phyloP scores from a whole-genome alignment of 2,113 vertebrate genomes.

The Xenus cinereus region DNA sequence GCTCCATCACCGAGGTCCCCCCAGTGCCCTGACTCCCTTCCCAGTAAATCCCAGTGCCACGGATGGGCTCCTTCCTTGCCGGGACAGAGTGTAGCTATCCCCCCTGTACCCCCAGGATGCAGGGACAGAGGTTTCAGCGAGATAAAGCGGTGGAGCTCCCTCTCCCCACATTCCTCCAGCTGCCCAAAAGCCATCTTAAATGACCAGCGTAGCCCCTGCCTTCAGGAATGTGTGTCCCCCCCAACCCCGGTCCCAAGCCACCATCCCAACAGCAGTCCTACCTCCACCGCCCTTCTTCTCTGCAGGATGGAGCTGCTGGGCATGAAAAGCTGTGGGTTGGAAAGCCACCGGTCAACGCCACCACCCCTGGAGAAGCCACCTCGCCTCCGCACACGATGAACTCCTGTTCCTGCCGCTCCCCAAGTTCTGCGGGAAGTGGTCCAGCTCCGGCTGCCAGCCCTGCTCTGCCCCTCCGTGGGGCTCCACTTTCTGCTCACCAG shows the following conservation, averaged over 20 bases:
- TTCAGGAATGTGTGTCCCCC: background rate
- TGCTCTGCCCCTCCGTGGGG: background rate
- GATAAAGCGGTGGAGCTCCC: fast-evolving
- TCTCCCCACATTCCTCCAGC: background rate
- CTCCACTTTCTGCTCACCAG: background rate
- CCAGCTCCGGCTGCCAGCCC: background rate
- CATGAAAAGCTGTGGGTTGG: fast-evolving
- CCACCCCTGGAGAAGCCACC: background rate
- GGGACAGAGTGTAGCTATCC: background rate
- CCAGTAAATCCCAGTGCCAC: background rate
- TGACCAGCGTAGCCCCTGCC: background rate
- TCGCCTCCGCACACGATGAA: background rate
- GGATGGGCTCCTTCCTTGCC: background rate
- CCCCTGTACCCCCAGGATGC: fast-evolving
- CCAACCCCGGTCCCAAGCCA: fast-evolving
- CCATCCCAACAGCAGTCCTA: fast-evolving
- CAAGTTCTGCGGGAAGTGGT: background rate
- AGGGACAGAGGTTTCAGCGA: background rate
- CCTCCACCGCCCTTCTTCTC: fast-evolving
- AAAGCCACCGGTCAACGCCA: background rate
- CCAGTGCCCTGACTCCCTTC: background rate
- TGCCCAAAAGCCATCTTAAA: background rate
- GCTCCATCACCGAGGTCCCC: background rate
- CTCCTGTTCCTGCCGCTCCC: background rate
- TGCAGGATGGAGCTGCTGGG: fast-evolving